Evolutionary conservation across 2,797 vertebrate species (phyloP), one percentile per base, ranked within the genome.

Genomic region (Euthynnus affinis): DNA sequence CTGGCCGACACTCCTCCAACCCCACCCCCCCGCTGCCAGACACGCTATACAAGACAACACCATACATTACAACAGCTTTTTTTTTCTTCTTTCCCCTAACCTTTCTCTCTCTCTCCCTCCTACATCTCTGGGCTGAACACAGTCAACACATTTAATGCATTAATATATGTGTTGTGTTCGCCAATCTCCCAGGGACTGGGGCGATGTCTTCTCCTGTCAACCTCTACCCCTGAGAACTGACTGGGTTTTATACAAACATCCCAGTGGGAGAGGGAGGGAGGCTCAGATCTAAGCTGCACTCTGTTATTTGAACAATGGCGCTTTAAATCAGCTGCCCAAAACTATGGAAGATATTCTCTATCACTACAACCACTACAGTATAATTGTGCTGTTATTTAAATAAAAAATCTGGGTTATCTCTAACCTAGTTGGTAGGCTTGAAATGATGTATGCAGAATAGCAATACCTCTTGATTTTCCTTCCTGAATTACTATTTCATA

Each of bases 71-170:
- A 91, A 90, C 75, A 59, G 82, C 80, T 71, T 83, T 61, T 84
- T 74, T 83, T 71, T 53, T 57, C n/a, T 68, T 27, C 57, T 69
- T 82, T 71, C 83, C 80, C 60, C 82, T 80, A 88, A 87, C 84
- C 91, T 86, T 72, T 82, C 77, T 70, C 73, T 74, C 78, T 82
- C 81, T 65, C 83, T 76, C 78, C 52, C 76, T 82, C 70, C 80
- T 83, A 72, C 87, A 81, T 90, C 91, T 90, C 91, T 79, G 82
- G 85, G 85, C 91, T 82, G 85, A 90, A 91, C 87, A 89, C 93
- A 93, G 92, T 93, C 90, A 91, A 94, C 93, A 92, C 89, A 84
- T 93, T 93, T 94, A 94, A 93, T 93, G 88, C 93, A 91, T 94
- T 94, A 93, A 94, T 94, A 93, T 93, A 94, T 92, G 90, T 93